Evolutionary conservation across 2,888 invertebrate genomes (phyloP), one percentile per base, ranked within the genome.

Genomic region (Tinea semifulvella): DNA sequence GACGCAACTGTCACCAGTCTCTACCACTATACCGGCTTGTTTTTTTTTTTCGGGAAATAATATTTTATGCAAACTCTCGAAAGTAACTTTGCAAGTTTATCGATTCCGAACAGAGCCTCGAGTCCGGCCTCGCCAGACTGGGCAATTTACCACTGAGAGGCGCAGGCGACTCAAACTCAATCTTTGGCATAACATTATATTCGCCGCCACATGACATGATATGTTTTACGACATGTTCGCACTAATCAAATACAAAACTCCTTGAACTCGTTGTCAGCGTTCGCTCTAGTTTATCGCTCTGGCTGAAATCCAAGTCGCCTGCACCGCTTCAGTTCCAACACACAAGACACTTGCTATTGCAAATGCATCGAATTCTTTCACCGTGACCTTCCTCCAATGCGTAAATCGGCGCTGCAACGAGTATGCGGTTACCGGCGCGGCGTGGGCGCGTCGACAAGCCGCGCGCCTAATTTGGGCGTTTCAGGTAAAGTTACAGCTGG

Each of bases 391-490:
- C 18, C 13, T 22, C 7, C 11, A 14, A 22, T 8, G 27, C 14
- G n/a, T 20, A 4, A 3, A 26, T 16, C 27, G 26, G 27, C n/a
- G 42, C 28, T 2, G 22, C 42, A 26, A 65, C 60, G 58, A 59
- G 63, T 69, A 73, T 72, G 70, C 67, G 68, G 68, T 64, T 57
- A 63, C 50, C 60, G 62, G 58, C 61, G 60, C 55, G 42, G 45
- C 44, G 48, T 38, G 19, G 13, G 45, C 46, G 48, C 57, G 58
- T 61, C 68, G 61, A 70, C 67, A 54, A 59, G 54, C 65, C 68
- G 68, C 77, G 75, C 77, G 65, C 83, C 83, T 83, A 83, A 83
- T 82, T 82, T 82, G 77, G 82, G 67, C 61, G 65, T 71, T 74
- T 65, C 80, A 80, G 80, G 81, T 80, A 79, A 79, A 76, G 73